Evolutionary conservation across 1,140 invertebrate genomes (phyloP).

Genomic region (Drosophila seguyi): DNA sequence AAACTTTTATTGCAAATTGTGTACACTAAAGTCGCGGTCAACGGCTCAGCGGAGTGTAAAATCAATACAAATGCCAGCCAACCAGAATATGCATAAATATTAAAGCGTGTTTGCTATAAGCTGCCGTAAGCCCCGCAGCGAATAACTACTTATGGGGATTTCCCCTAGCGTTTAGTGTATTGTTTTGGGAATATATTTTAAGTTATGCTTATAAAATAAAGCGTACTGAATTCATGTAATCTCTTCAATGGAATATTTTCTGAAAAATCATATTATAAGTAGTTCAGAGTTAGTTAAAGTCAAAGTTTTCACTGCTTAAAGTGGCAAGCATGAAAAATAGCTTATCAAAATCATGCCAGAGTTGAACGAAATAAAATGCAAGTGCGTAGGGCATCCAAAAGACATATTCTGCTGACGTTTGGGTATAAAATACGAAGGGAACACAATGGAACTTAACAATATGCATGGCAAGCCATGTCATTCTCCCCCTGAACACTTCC

Average conservation of each 20-base stretch:
- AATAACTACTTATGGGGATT: slow-evolving; percentile 5
- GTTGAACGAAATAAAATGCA: neutral
- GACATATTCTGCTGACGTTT: neutral
- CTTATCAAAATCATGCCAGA: neutral
- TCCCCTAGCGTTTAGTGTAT: neutral
- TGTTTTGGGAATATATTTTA: slow-evolving; percentile 3
- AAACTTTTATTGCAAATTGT: slow-evolving; percentile 59
- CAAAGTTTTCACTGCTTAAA: neutral
- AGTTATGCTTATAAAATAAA: no score
- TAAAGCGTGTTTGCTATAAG: slow-evolving; percentile 11
- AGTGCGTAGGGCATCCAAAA: neutral
- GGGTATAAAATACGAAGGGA: neutral
- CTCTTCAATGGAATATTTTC: neutral
- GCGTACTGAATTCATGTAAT: neutral
- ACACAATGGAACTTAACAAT: slow-evolving; percentile 8
- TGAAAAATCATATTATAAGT: neutral
- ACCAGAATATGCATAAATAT: slow-evolving; percentile 22
- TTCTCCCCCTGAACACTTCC: neutral
- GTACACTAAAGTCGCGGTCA: slow-evolving; percentile 39
- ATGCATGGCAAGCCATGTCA: slow-evolving; percentile 4
- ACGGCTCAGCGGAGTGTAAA: slow-evolving; percentile 10
- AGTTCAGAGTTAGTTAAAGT: neutral
- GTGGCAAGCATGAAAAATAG: neutral
- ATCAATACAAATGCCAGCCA: slow-evolving; percentile 23
- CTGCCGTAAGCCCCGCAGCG: slow-evolving; percentile 6